A percentile compares a stretch with the other conserved stretches of the same genome.
Evolutionary conservation across 2,113 vertebrate genomes (phyloP).

Genomic region (Nothoprocta pentlandii): DNA sequence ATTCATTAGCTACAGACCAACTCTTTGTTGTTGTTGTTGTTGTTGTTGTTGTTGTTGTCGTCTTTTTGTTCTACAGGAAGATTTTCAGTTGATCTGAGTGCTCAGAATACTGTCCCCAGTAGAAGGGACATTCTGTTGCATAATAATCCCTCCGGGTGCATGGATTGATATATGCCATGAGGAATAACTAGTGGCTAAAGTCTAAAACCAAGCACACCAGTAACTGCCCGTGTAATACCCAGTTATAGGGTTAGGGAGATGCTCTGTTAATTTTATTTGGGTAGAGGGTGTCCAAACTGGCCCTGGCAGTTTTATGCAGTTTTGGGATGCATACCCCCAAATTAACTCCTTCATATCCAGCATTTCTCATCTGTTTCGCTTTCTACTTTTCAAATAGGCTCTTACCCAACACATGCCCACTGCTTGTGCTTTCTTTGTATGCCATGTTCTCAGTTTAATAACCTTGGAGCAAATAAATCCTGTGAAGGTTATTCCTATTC

Average conservation of each 20-base stretch:
- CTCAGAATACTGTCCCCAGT: not conserved
- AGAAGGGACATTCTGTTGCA: not conserved
- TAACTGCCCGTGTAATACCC: not conserved
- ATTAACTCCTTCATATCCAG: not conserved
- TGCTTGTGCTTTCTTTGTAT: not conserved
- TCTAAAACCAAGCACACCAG: not conserved
- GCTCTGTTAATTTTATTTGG: not conserved
- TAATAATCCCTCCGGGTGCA: not conserved
- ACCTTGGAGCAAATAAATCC: conserved; percentile 4
- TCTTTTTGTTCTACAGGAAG: not conserved
- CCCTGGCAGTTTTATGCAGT: not conserved
- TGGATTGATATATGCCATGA: not conserved
- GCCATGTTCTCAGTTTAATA: not conserved
- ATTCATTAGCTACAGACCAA: not conserved
- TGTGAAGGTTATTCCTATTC: not conserved
- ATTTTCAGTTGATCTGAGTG: not conserved
- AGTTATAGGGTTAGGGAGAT: not conserved
- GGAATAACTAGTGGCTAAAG: not conserved
- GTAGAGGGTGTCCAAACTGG: not conserved
- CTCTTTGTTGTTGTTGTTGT: not conserved
- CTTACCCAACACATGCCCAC: not conserved
- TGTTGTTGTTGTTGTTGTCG: not conserved
- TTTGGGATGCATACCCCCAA: conserved; percentile 19
- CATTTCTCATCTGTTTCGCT: not conserved
- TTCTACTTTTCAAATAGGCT: not conserved